phyloP scores from a whole-genome alignment of 2,888 invertebrate genomes.

The Eupithecia centaureata region DNA sequence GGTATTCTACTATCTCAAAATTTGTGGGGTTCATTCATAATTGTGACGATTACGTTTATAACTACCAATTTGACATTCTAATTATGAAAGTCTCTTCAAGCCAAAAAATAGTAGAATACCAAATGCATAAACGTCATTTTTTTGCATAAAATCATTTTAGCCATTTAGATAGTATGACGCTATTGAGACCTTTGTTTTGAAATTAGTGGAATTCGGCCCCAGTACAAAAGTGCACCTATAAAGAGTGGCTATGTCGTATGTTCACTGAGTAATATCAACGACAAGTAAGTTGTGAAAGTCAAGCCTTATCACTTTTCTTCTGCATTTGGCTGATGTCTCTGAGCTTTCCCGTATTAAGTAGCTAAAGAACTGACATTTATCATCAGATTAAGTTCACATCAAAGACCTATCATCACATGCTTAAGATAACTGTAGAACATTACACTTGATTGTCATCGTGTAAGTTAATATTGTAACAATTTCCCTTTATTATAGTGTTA shows the following conservation, averaged over 20 bases:
- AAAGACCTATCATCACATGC: neutral
- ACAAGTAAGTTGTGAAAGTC: constrained; percentile 36
- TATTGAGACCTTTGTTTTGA: no score
- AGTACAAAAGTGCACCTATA: neutral
- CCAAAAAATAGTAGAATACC: no score
- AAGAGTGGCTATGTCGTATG: neutral
- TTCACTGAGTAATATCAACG: neutral
- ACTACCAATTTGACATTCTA: no score
- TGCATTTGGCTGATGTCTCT: constrained; percentile 20
- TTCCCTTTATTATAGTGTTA: neutral
- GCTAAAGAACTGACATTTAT: neutral
- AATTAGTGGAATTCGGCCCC: no score
- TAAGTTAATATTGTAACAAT: neutral
- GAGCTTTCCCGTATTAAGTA: constrained; percentile 23
- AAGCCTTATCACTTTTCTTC: constrained; percentile 37
- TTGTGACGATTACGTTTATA: no score
- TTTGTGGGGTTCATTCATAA: no score
- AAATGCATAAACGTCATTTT: no score
- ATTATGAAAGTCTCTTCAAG: no score
- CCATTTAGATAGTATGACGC: no score
- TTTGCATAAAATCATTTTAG: no score
- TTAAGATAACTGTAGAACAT: neutral
- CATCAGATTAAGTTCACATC: constrained; percentile 6
- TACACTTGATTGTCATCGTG: neutral
- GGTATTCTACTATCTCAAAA: no score